Evolutionary conservation across 1,140 invertebrate genomes (phyloP).

Genomic region (Phocides pigmalion): DNA sequence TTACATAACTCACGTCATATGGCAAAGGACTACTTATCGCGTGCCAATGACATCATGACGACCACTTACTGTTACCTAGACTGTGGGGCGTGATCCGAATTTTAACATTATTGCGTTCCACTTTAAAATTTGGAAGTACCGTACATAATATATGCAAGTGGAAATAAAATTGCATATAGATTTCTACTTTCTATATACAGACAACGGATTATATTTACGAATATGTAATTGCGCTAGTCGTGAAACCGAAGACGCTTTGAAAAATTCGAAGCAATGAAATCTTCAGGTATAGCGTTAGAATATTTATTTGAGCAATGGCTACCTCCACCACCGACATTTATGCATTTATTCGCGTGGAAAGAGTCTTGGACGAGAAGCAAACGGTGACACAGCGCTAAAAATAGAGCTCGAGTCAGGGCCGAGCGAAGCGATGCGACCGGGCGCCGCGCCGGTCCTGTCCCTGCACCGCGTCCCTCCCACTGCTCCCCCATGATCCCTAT

Average conservation of each 20-base stretch:
- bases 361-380: conserved; percentile 57
- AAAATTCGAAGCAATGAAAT: not conserved
- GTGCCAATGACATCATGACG: conserved; percentile 77
- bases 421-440: conserved; percentile 49
- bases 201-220: too few relatives aligned
- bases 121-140: conserved; percentile 22
- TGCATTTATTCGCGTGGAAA: conserved; percentile 59
- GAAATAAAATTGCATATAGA: too few relatives aligned
- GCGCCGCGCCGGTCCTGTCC: conserved; percentile 63
- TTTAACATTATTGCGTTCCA: conserved; percentile 44
- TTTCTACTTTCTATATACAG: too few relatives aligned
- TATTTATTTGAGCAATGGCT: conserved; percentile 37
- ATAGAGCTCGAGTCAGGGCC: conserved; percentile 71
- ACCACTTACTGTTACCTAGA: conserved; percentile 71
- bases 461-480: conserved; percentile 59
- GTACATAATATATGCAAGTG: not conserved
- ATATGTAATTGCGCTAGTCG: too few relatives aligned
- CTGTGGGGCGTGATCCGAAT: conserved; percentile 62
- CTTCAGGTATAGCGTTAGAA: not conserved
- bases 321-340: conserved; percentile 47
- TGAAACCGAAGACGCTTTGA: not conserved
- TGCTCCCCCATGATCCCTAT: conserved; percentile 50
- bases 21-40: conserved; percentile 62
- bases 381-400: conserved; percentile 81
- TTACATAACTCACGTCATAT: conserved; percentile 65